These are phyloP conservation scores for Phengaris arion DNA, from an alignment of 2,888 invertebrate genomes.

Conservation along the genomic window DNA sequence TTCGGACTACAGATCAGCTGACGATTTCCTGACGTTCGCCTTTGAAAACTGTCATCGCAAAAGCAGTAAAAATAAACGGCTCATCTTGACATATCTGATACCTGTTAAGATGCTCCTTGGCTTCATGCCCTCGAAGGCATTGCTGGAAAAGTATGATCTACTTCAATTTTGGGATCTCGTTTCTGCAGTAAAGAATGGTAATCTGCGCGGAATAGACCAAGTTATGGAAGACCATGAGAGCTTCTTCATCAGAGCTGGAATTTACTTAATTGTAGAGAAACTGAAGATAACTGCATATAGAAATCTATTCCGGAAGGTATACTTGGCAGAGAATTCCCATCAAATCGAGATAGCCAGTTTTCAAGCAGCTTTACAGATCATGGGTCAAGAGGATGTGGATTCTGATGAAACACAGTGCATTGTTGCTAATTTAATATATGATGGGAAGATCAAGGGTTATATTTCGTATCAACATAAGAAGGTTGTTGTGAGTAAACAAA, in stretches of 20 bases:
- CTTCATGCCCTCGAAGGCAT: conserved; percentile 90
- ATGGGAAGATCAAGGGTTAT: conserved; percentile 98
- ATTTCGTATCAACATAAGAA: conserved; percentile 98
- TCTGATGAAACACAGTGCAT: conserved; percentile 97
- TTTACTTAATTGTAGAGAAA: conserved; percentile 98
- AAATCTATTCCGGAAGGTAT: conserved; percentile 96
- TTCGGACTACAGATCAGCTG: conserved; percentile 95
- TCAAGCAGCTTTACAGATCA: conserved; percentile 88
- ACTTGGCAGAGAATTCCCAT: conserved; percentile 86
- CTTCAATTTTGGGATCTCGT: conserved; percentile 94
- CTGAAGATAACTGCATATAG: conserved; percentile 96
- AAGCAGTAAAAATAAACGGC: conserved; percentile 91
- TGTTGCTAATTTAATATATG: conserved; percentile 96
- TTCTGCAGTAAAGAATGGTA: conserved; percentile 93
- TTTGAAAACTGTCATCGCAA: conserved; percentile 93
- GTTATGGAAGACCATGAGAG: conserved; percentile 92
- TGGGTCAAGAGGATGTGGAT: conserved; percentile 92
- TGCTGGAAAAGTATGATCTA: conserved; percentile 93
- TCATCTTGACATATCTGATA: conserved; percentile 96
- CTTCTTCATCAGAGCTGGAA: conserved; percentile 97
- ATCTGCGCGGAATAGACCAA: conserved; percentile 89
- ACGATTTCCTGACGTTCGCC: conserved; percentile 94
- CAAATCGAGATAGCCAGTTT: conserved; percentile 93
- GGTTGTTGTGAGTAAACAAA: conserved; percentile 97
- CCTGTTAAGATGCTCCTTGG: conserved; percentile 99